Evolutionary conservation across 2,888 invertebrate genomes (phyloP), one percentile per base, ranked within the genome.

Genomic region (Atherix ibis): DNA sequence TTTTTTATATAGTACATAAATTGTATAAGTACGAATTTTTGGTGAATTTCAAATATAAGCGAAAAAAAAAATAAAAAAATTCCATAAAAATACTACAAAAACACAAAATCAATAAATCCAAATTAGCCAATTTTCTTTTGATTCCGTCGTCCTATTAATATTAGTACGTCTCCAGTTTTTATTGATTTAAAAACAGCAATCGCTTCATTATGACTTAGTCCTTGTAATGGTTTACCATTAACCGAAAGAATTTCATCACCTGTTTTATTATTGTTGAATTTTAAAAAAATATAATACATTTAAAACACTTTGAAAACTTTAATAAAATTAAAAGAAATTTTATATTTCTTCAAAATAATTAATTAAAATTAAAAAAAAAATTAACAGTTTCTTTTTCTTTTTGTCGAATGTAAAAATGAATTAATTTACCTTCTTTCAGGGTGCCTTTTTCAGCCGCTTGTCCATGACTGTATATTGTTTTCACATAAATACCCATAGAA

Each of bases 401-500:
- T n/a, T n/a, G n/a, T n/a, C n/a, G 22, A 6, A 8, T 26, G 10
- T 17, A 12, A 14, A 26, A 25, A 26, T 26, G 4, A 26, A 12
- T 10, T 9, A n/a, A 5, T 26, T 5, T 12, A 26, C 88, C 88
- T 77, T 85, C 84, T 65, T 73, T 73, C 17, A 88, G 67, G 42
- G 72, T 66, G 16, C 77, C 78, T 45, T 76, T 73, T 49, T 87
- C 84, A 18, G 83, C 80, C 9, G 87, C 84, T 56, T 87, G 81
- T 4, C 89, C 88, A 46, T 78, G 74, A 38, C 79, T 76, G 53
- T 85, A 83, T 42, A 89, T 77, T 16, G 84, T 82, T 58, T 87
- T 83, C 14, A 89, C 82, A 54, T 80, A 87, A 47, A 89, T 84
- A 27, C 87, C 87, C 73, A 87, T 82, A 47, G 75, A 77, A 2